These are phyloP conservation scores for Phasianus colchicus DNA, from an alignment of 2,113 vertebrate genomes.

Conservation along the genomic window DNA sequence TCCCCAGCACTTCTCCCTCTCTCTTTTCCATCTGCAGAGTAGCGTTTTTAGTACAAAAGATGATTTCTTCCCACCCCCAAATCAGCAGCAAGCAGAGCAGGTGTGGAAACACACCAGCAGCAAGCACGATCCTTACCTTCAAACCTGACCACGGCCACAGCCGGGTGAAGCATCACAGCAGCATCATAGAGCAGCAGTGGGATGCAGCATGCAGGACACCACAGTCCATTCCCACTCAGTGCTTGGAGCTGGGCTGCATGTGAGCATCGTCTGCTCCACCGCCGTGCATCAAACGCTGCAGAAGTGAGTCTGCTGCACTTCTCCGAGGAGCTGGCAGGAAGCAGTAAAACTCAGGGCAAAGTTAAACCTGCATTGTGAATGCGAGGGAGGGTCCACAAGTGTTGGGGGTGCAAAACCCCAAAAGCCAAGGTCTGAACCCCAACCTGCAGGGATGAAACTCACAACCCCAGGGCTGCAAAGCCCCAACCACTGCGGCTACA, in stretches of 20 bases:
- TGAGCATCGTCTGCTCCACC: rapidly evolving
- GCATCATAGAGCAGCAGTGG: rapidly evolving
- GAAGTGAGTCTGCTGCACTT: rapidly evolving
- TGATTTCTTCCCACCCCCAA: background rate
- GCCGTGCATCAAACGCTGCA: no score
- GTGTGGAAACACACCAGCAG: background rate
- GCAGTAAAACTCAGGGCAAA: background rate
- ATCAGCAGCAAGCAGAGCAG: background rate
- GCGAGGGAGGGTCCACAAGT: rapidly evolving
- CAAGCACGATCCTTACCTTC: background rate
- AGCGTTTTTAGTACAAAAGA: background rate
- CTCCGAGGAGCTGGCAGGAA: rapidly evolving
- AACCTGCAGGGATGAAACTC: background rate
- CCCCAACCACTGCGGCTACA: background rate
- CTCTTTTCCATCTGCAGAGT: rapidly evolving
- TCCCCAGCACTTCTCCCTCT: background rate
- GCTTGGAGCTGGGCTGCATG: rapidly evolving
- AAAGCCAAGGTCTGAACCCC: background rate
- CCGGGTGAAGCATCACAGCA: background rate
- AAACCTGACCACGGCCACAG: rapidly evolving
- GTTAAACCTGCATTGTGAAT: rapidly evolving
- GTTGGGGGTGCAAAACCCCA: rapidly evolving
- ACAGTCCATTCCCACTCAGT: background rate
- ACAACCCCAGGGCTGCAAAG: no score
- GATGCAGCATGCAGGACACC: background rate